These are phyloP conservation scores for Pseudococcus viburni DNA, from an alignment of 2,888 invertebrate genomes.

Conservation along the genomic window DNA sequence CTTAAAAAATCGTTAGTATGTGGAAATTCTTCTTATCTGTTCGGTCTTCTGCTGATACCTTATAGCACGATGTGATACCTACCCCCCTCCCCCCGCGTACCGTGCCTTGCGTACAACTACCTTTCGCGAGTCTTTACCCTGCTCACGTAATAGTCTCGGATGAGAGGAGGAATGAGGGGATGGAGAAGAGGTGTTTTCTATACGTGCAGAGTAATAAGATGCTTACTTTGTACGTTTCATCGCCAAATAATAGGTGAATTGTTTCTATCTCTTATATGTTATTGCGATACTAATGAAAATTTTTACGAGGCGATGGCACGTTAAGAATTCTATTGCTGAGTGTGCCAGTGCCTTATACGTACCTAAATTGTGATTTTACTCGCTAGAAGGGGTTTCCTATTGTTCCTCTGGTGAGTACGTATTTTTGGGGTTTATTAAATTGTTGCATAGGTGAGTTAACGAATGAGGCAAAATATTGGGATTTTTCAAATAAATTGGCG, in stretches of 20 bases:
- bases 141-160: not conserved
- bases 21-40: conserved; percentile 18
- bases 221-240: conserved; percentile 13
- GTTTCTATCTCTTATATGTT: not conserved
- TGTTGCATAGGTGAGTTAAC: not conserved
- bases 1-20: conserved; percentile 44
- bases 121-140: too few relatives aligned
- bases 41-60: not conserved
- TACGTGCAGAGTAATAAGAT: not conserved
- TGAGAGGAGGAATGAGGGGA: not conserved
- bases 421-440: not conserved
- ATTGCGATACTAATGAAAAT: conserved; percentile 22
- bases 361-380: not conserved
- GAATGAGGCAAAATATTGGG: too few relatives aligned
- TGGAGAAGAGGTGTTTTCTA: not conserved
- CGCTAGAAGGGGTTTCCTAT: not conserved
- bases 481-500: too few relatives aligned
- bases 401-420: too few relatives aligned
- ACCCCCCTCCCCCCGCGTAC: too few relatives aligned
- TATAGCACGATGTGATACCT: not conserved
- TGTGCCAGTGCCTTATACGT: too few relatives aligned
- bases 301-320: not conserved
- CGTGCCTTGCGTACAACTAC: too few relatives aligned
- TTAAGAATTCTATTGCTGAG: not conserved
- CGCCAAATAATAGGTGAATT: conserved; percentile 31